Evolutionary conservation across 2,797 vertebrate species (phyloP).

Genomic region (Gallinago solitaria): DNA sequence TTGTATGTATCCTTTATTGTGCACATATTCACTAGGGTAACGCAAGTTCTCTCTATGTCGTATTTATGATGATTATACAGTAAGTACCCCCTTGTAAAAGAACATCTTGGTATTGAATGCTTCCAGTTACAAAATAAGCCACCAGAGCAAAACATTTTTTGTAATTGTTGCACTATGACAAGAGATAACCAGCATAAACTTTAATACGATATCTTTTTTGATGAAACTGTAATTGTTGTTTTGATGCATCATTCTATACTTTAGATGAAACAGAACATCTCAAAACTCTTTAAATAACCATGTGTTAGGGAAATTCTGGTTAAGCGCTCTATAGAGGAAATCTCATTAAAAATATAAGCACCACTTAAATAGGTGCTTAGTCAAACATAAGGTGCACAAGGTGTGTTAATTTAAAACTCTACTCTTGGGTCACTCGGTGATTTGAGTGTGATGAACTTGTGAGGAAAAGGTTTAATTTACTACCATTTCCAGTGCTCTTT

Average conservation of each 20-base stretch:
- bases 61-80: constrained; percentile 20
- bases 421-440: neutral
- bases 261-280: neutral
- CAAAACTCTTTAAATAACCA: neutral
- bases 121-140: constrained; percentile 32
- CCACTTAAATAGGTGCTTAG: neutral
- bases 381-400: neutral
- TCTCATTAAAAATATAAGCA: neutral
- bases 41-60: neutral
- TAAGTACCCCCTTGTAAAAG: constrained; percentile 22
- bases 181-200: constrained; percentile 10
- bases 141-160: constrained; percentile 25
- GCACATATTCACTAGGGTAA: constrained; percentile 23
- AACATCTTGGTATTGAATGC: neutral
- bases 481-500: neutral
- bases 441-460: neutral
- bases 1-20: constrained; percentile 19
- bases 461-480: neutral
- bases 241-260: neutral
- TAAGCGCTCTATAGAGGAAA: neutral
- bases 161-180: neutral
- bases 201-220: neutral
- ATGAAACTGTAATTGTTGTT: neutral
- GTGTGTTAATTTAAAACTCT: neutral
- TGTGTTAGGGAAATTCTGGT: neutral